Conservation (phyloP, 2,113 vertebrate species). For the Prunella himalayana region DNA sequence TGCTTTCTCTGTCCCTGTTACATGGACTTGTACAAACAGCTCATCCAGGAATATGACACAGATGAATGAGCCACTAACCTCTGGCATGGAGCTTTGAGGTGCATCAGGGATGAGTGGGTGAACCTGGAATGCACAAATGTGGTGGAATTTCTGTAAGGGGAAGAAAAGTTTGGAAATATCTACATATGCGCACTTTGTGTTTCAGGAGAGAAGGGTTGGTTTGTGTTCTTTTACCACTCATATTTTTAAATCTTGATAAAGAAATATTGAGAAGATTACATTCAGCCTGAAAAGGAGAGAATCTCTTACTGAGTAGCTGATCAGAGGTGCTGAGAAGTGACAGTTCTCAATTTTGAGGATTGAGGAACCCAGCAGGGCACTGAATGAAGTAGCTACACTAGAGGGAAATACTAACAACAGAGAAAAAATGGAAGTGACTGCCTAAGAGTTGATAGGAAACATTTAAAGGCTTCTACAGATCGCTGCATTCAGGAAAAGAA, state of each 20-base stretch:
- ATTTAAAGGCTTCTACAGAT: neutral
- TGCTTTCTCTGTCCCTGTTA: neutral
- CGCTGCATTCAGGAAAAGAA: neutral
- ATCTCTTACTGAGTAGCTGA: neutral
- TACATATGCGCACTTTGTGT: neutral
- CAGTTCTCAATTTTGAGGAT: neutral
- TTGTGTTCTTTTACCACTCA: neutral
- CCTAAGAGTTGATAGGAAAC: neutral
- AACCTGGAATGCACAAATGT: neutral
- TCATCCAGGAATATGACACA: neutral
- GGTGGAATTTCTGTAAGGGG: fast-evolving
- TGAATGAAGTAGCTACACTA: neutral
- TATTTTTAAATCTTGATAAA: neutral
- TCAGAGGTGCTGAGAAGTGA: neutral
- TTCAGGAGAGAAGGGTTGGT: neutral
- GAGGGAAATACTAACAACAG: neutral
- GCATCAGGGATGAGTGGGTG: neutral
- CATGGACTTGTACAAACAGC: neutral
- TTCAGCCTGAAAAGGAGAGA: neutral
- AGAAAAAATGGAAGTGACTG: neutral
- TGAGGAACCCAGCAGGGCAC: neutral
- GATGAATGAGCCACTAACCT: neutral
- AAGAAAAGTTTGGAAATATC: neutral
- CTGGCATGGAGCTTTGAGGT: fast-evolving
- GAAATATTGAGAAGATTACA: neutral